phyloP scores from a whole-genome alignment of 1,140 invertebrate genomes.

The Dermatophagoides farinae region DNA sequence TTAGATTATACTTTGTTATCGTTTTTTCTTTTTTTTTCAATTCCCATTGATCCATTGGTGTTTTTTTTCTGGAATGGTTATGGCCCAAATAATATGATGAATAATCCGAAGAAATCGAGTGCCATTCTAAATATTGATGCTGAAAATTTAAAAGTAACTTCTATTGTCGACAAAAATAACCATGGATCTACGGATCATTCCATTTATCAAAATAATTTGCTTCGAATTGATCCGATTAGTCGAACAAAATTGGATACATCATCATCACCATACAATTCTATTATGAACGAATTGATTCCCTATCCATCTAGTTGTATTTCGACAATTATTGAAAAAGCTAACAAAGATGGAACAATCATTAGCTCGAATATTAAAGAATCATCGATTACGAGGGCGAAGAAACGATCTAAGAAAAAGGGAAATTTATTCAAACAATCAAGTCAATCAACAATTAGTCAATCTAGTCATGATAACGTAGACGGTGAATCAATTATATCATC shows the following conservation, averaged over 20 bases:
- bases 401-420: not conserved
- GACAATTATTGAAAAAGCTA: not conserved
- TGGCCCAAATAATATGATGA: too few species aligned
- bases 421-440: not conserved
- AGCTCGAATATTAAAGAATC: too few species aligned
- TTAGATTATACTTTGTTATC: not conserved
- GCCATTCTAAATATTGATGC: not conserved
- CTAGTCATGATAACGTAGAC: not conserved
- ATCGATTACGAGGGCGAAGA: not conserved
- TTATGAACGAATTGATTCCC: conserved; percentile 6
- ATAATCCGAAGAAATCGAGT: too few species aligned
- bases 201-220: not conserved
- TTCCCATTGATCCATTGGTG: too few species aligned
- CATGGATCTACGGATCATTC: not conserved
- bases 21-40: too few species aligned
- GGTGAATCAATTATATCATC: too few species aligned
- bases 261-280: not conserved
- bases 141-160: not conserved
- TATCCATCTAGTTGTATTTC: conserved; percentile 5
- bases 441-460: not conserved
- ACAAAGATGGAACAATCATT: too few species aligned
- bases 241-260: too few species aligned
- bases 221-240: too few species aligned
- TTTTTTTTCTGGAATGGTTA: too few species aligned
- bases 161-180: not conserved